Base-by-base conservation (phyloP, 1,140 invertebrate species). In the Augochlora pura region DNA sequence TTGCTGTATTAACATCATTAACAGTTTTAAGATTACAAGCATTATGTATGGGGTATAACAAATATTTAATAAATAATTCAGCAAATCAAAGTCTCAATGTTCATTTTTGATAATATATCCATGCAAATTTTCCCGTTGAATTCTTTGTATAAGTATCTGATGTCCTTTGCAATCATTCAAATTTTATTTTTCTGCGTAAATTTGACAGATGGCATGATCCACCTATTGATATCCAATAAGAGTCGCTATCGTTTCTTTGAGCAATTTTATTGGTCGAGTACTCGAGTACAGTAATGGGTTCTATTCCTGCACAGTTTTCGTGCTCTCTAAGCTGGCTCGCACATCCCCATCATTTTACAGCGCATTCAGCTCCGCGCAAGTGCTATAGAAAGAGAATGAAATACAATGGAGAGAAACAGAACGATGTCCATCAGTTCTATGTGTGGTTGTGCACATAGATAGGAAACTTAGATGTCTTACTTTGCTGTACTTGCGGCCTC, bases 21-120 rank as follows among this genome's bases (percentile, higher is more conserved):
- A 85, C 70, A 74, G 67, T 69, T 64, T 84, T 85, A 82, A 68
- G 52, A 76, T 79, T 85, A 85, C 67, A 75, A 82, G 70, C 65
- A 82, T 78, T 77, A 85, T 85, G 74, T 85, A 82, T 74, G 62
- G 70, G 66, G 54, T 84, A 80, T 77, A 81, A 81, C 52, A 81
- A 64, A 81, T 65, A 85, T 79, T 85, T 85, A 85, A 85, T 85
- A 85, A 85, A 85, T 81, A 85, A 67, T 85, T 84, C 76, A 82
- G 84, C 83, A 86, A 86, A 85, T 85, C 57, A 84, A 49, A n/a
- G 12, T 2, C 2, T 4, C 16, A 27, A 18, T 1, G 25, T 75
- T 57, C 10, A 14, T 38, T 16, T 63, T 59, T 2, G 27, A 63
- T 25, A 1, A 32, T 32, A 32, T 21, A 14, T 12, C 42, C 42